These are phyloP conservation scores for Choristoneura rosaceana DNA, from an alignment of 2,888 invertebrate species.

Conservation along the genomic window DNA sequence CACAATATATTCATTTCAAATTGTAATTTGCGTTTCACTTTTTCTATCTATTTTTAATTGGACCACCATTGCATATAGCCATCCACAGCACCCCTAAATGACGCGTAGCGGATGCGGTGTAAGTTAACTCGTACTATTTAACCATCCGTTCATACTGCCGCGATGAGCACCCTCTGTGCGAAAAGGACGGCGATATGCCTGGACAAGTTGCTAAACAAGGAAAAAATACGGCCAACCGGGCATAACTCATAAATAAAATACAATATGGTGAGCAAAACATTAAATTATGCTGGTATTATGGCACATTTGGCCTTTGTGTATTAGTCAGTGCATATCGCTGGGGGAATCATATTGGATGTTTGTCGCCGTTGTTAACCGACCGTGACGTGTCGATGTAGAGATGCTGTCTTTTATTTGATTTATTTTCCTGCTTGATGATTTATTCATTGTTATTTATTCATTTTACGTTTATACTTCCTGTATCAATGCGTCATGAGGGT, in stretches of 20 bases:
- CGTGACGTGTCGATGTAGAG: conserved; percentile 49
- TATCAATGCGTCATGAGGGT: background rate
- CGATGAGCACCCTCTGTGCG: conserved; percentile 73
- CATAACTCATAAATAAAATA: conserved; percentile 86
- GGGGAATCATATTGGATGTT: conserved; percentile 74
- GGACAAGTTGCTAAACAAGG: conserved; percentile 56
- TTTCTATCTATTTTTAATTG: background rate
- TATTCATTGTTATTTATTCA: conserved; percentile 4
- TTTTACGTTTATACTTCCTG: background rate
- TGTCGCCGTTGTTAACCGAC: conserved; percentile 69
- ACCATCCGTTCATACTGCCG: conserved; percentile 81
- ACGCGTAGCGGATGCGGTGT: conserved; percentile 81
- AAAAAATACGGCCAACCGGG: conserved; percentile 64
- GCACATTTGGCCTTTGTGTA: conserved; percentile 86
- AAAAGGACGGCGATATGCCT: conserved; percentile 61
- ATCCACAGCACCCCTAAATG: conserved; percentile 75
- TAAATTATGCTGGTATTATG: conserved; percentile 85
- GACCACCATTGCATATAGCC: conserved; percentile 55
- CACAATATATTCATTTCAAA: no score
- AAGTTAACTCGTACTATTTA: conserved; percentile 84
- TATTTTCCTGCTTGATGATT: conserved; percentile 54
- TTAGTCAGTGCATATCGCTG: conserved; percentile 72
- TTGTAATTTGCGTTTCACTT: background rate
- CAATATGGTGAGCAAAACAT: conserved; percentile 87
- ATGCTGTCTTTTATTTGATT: conserved; percentile 56